Evolutionary conservation across 2,888 invertebrate species (phyloP).

Genomic region (Lampropteryx suffumata): DNA sequence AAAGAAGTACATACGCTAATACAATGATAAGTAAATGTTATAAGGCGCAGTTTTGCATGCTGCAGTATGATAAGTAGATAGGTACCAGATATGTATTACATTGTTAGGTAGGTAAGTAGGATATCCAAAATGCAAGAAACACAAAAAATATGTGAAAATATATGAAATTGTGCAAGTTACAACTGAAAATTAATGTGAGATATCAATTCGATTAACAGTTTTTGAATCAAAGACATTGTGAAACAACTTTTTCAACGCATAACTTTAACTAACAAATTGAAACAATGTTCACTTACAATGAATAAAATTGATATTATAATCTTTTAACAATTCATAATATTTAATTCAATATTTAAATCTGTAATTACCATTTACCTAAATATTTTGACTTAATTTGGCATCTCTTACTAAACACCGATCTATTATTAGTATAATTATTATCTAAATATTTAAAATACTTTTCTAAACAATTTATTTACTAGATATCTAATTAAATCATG

Average conservation of each 20-base stretch:
- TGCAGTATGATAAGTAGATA: conserved; percentile 69
- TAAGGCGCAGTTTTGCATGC: conserved; percentile 65
- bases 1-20: conserved; percentile 58
- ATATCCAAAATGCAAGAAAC: conserved; percentile 15
- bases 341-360: conserved; percentile 26
- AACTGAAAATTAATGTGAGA: conserved; percentile 35
- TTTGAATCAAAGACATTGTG: conserved; percentile 43
- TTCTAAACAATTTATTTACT: conserved; percentile 82
- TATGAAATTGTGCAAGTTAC: conserved; percentile 28
- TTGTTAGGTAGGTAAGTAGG: conserved; percentile 5
- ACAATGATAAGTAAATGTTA: conserved; percentile 58
- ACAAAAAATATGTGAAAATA: conserved; percentile 23
- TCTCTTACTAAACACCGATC: conserved; percentile 82
- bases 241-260: conserved; percentile 77
- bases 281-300: conserved; percentile 81
- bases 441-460: conserved; percentile 83
- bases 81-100: conserved; percentile 71
- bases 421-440: conserved; percentile 72
- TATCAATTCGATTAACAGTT: conserved; percentile 30
- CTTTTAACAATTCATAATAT: conserved; percentile 77
- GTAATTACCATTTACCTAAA: conserved; percentile 83
- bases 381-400: conserved; percentile 87
- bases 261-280: conserved; percentile 82
- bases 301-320: conserved; percentile 81
- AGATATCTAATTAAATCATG: conserved; percentile 71